phyloP scores from a whole-genome alignment of 2,797 vertebrate species.

The Onychomys leucogaster region DNA sequence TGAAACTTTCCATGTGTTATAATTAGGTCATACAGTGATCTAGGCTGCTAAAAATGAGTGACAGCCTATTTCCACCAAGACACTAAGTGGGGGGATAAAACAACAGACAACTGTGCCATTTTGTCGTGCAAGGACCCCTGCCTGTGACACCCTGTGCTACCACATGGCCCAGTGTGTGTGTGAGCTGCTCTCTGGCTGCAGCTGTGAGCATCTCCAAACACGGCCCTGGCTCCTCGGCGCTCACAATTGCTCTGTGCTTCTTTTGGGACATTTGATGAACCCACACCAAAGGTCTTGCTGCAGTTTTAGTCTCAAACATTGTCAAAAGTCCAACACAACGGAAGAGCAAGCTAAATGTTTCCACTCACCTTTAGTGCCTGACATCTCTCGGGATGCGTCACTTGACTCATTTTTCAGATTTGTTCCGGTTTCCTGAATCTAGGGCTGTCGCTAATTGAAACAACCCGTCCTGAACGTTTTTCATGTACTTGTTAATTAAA shows the following conservation, averaged over 20 bases:
- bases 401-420: neutral
- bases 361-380: neutral
- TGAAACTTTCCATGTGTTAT: neutral
- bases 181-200: neutral
- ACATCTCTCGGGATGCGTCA: neutral
- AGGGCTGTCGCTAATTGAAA: neutral
- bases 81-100: neutral
- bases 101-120: neutral
- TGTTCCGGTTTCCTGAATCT: neutral
- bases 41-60: neutral
- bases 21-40: neutral
- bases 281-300: neutral
- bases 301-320: neutral
- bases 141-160: fast-evolving
- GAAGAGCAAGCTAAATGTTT: neutral
- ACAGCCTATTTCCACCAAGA: neutral
- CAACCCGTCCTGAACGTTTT: neutral
- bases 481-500: neutral
- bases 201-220: neutral
- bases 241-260: neutral
- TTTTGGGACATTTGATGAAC: neutral
- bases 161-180: no score
- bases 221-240: neutral
- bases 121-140: fast-evolving
- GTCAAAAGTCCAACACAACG: neutral